Evolutionary conservation across 2,888 invertebrate species (phyloP).

Genomic region (Leuctra nigra): DNA sequence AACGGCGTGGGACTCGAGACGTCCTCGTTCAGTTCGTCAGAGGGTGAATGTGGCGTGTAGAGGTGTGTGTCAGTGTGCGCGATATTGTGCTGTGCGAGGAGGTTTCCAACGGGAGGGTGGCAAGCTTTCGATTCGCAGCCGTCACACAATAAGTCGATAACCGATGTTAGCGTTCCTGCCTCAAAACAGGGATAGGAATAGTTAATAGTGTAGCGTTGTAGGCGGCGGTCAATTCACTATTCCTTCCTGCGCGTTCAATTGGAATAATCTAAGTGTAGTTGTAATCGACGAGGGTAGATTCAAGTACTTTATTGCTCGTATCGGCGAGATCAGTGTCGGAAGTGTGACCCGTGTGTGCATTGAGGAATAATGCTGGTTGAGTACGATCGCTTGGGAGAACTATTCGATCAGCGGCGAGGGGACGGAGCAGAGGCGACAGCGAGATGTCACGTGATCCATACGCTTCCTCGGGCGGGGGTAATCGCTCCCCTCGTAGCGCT

Average conservation of each 20-base stretch:
- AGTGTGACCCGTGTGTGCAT: constrained; percentile 3
- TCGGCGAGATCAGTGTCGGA: too few species aligned
- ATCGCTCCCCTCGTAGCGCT: constrained; percentile 56
- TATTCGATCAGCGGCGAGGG: constrained; percentile 16
- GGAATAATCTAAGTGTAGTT: too few species aligned
- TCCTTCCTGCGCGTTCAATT: not conserved
- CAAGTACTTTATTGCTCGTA: too few species aligned
- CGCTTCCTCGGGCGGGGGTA: constrained; percentile 45
- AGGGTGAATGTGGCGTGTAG: not conserved
- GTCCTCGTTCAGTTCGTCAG: not conserved
- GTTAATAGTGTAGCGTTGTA: not conserved
- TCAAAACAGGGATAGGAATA: not conserved
- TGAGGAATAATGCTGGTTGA: constrained; percentile 17
- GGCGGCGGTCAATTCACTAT: not conserved
- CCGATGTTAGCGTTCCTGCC: not conserved
- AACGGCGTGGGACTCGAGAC: not conserved
- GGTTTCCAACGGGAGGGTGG: not conserved
- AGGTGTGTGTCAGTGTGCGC: not conserved
- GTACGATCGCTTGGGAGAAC: constrained; percentile 16
- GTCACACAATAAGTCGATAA: too few species aligned
- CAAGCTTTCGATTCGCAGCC: not conserved
- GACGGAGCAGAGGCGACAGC: constrained; percentile 21
- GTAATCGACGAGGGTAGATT: too few species aligned
- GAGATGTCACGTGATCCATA: constrained; percentile 30
- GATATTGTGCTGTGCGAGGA: not conserved